Evolutionary conservation across 2,113 vertebrate genomes (phyloP), one percentile per base, ranked within the genome.

Genomic region (Tupaia tana): DNA sequence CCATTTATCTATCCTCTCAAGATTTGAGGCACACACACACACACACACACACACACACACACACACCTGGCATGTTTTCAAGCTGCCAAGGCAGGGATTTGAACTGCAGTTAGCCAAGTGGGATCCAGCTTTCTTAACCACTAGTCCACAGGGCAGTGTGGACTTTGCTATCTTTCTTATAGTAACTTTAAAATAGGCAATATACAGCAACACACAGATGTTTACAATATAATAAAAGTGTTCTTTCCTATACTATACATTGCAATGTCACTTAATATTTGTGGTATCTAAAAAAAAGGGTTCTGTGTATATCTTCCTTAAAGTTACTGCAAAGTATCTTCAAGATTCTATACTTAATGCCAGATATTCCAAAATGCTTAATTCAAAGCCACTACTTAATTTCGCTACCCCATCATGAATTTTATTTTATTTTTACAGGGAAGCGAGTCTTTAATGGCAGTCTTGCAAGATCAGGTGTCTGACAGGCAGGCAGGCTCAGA

Each of bases 371-470:
- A 85, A 94, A 61, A 80, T 89, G 7, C 59, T 91, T 69, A 61
- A 86, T 89, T 78, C 25, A 90, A 92, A 95, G 56, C 56, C 43
- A 83, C 64, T 43, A 85, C n/a, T 19, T 43, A 59, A 81, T 78
- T 89, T 83, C 58, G 75, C 29, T 59, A 58, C 13, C 77, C 25
- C 31, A 82, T 70, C 43, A 43, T 43, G 43, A 43, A 43, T 43
- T 43, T 43, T 43, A 43, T 43, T 43, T 43, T 43, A 43, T 43
- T 43, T 43, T 43, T 43, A 43, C 43, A 43, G 43, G 43, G 43
- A 43, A 43, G 43, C 43, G 43, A 43, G 43, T 43, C 43, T 43
- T 43, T 43, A 43, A 43, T 43, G 43, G 43, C 4, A 43, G 43
- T 43, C 43, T 43, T 43, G 43, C 43, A 43, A 43, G 43, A 43